A percentile compares a stretch with the other conserved stretches of the same genome.
Conservation (phyloP, 2,888 invertebrate species). For the Parochlus steinenii region DNA sequence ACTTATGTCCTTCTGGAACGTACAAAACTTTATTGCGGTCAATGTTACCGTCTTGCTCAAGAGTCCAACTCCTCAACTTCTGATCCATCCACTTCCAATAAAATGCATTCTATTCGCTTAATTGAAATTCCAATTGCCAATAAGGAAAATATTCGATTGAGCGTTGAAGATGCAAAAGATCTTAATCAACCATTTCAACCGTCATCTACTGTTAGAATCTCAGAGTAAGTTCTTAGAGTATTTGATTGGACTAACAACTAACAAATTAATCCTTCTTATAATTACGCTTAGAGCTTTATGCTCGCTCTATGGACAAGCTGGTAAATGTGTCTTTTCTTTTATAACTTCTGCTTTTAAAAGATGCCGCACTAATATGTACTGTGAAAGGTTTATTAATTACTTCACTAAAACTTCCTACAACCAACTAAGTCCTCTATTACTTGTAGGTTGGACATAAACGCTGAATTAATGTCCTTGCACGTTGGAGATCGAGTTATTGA, state of each 20-base stretch:
- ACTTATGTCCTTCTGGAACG: slow-evolving; percentile 84
- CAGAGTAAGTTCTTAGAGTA: slow-evolving; percentile 48
- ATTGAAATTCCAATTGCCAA: slow-evolving; percentile 53
- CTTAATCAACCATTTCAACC: slow-evolving; percentile 18
- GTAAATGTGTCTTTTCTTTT: slow-evolving; percentile 51
- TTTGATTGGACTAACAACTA: slow-evolving; percentile 4
- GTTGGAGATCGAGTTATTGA: slow-evolving; percentile 88
- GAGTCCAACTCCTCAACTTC: slow-evolving; percentile 19
- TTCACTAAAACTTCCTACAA: no score
- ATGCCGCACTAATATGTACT: no score
- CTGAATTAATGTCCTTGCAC: slow-evolving; percentile 67
- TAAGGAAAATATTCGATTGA: slow-evolving; percentile 45
- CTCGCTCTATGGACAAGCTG: slow-evolving; percentile 49
- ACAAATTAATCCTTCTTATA: slow-evolving; percentile 4
- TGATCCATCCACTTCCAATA: slow-evolving; percentile 25
- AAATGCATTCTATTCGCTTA: slow-evolving; percentile 68
- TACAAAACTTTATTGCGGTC: slow-evolving; percentile 70
- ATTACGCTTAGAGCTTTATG: slow-evolving; percentile 35
- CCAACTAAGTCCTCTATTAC: slow-evolving; percentile 4
- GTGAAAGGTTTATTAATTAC: no score
- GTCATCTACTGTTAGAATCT: slow-evolving; percentile 48
- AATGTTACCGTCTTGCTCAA: slow-evolving; percentile 45
- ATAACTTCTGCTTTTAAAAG: slow-evolving; percentile 26
- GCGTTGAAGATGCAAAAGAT: slow-evolving; percentile 21
- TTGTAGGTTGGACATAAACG: slow-evolving; percentile 61